Evolutionary conservation across 2,888 invertebrate species (phyloP).

Genomic region (Eledona agricola): DNA sequence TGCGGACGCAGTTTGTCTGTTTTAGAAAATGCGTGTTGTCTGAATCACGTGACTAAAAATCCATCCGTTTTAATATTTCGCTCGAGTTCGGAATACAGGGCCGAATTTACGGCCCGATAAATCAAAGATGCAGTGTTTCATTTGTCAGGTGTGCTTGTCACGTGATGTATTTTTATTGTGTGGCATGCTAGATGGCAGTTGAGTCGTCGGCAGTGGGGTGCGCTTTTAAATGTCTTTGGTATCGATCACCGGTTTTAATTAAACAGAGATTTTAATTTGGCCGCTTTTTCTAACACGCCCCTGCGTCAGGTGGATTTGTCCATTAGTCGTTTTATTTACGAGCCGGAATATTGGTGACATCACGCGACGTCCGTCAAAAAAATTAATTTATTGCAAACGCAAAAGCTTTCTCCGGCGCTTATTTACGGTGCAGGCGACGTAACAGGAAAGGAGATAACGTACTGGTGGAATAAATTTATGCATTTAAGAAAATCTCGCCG

Average conservation of each 20-base stretch:
- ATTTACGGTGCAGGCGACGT: conserved; percentile 47
- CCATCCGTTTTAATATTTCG: conserved; percentile 58
- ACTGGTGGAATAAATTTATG: conserved; percentile 52
- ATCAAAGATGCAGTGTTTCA: conserved; percentile 63
- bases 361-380: conserved; percentile 32
- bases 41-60: conserved; percentile 49
- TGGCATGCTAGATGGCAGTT: conserved; percentile 61
- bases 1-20: background rate
- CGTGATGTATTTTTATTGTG: conserved; percentile 63
- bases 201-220: conserved; percentile 52
- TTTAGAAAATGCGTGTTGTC: conserved; percentile 7
- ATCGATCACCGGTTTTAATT: conserved; percentile 58
- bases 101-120: conserved; percentile 61
- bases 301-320: conserved; percentile 37
- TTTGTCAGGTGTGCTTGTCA: conserved; percentile 63
- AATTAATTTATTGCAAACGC: conserved; percentile 48
- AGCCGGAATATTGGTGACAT: conserved; percentile 12
- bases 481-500: conserved; percentile 52
- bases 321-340: conserved; percentile 23
- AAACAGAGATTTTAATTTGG: conserved; percentile 56
- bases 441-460: conserved; percentile 54
- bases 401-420: conserved; percentile 43
- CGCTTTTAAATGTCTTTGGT: conserved; percentile 58
- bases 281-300: conserved; percentile 39
- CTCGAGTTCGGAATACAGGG: conserved; percentile 60